phyloP scores from a whole-genome alignment of 1,140 invertebrate species.

The Drosophila azteca region DNA sequence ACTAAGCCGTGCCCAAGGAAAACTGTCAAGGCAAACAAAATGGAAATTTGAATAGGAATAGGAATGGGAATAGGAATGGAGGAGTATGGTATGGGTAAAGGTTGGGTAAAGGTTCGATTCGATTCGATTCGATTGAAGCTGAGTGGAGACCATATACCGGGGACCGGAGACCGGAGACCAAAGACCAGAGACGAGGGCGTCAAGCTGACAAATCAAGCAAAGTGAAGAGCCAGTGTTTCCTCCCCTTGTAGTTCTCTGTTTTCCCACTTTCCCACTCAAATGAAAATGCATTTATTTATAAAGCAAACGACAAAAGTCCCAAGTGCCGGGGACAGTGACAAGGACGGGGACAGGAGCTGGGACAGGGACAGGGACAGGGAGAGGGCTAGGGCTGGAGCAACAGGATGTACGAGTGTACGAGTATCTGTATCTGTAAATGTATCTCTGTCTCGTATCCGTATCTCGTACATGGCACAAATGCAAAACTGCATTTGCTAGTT shows the following conservation, averaged over 20 bases:
- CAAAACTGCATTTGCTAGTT: slow-evolving; percentile 70
- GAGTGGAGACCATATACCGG: slow-evolving; percentile 10
- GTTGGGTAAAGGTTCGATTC: too few species aligned
- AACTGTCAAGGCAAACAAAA: slow-evolving; percentile 51
- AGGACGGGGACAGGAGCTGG: too few species aligned
- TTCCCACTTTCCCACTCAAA: slow-evolving; percentile 48
- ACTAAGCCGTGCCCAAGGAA: slow-evolving; percentile 14
- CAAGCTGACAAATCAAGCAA: slow-evolving; percentile 66
- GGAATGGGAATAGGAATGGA: slow-evolving; percentile 32
- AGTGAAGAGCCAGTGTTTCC: slow-evolving; percentile 13
- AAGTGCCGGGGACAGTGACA: slow-evolving; percentile 29
- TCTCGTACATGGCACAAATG: slow-evolving; percentile 58
- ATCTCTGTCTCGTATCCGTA: slow-evolving; percentile 45
- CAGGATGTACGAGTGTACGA: slow-evolving; percentile 37
- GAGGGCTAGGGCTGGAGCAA: slow-evolving; percentile 28
- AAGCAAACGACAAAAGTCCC: slow-evolving; percentile 69
- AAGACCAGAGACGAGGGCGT: slow-evolving; percentile 29
- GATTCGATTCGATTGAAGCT: slow-evolving; percentile 5
- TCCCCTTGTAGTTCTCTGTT: neutral
- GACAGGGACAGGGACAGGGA: neutral
- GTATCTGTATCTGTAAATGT: slow-evolving; percentile 47
- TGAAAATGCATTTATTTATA: slow-evolving; percentile 78
- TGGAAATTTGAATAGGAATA: slow-evolving; percentile 52
- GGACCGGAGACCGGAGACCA: slow-evolving; percentile 8
- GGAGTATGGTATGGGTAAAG: neutral